These are phyloP conservation scores for Zeuzera pyrina DNA, from an alignment of 2,888 invertebrate genomes.

Conservation along the genomic window DNA sequence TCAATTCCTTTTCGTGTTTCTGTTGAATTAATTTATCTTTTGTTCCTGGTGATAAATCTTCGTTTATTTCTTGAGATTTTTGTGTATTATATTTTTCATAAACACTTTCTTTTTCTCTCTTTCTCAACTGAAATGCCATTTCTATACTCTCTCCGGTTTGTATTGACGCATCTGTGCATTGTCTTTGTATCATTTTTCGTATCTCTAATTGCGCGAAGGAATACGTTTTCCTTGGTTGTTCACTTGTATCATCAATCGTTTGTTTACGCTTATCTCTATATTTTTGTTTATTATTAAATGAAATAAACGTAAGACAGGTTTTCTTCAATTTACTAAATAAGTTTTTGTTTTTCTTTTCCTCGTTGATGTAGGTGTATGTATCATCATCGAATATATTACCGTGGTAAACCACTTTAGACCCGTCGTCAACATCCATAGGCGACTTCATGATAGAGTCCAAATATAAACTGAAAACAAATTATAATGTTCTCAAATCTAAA, in stretches of 20 bases:
- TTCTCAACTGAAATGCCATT: slow-evolving; percentile 16
- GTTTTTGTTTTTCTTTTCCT: slow-evolving; percentile 8
- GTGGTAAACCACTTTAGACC: slow-evolving; percentile 22
- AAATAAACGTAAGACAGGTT: no score
- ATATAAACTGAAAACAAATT: slow-evolving; percentile 38
- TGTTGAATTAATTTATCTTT: slow-evolving; percentile 3
- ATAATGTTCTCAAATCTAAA: no score
- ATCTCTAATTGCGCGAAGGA: slow-evolving; percentile 40
- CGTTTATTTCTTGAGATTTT: no score
- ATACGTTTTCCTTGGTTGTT: background rate
- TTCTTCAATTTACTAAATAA: background rate
- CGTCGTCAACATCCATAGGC: slow-evolving; percentile 33
- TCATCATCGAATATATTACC: slow-evolving; percentile 24
- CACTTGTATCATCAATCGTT: background rate
- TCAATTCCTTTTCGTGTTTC: slow-evolving; percentile 25
- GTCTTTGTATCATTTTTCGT: slow-evolving; percentile 23
- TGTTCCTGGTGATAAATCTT: no score
- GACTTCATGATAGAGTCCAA: slow-evolving; percentile 52
- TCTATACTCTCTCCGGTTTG: slow-evolving; percentile 52
- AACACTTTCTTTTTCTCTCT: slow-evolving; percentile 6
- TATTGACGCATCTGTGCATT: slow-evolving; percentile 26
- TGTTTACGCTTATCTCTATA: background rate
- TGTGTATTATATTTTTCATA: no score
- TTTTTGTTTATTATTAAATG: background rate
- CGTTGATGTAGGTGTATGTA: slow-evolving; percentile 6